Base-by-base conservation (phyloP, 2,113 vertebrate species). In the Podilymbus podiceps region DNA sequence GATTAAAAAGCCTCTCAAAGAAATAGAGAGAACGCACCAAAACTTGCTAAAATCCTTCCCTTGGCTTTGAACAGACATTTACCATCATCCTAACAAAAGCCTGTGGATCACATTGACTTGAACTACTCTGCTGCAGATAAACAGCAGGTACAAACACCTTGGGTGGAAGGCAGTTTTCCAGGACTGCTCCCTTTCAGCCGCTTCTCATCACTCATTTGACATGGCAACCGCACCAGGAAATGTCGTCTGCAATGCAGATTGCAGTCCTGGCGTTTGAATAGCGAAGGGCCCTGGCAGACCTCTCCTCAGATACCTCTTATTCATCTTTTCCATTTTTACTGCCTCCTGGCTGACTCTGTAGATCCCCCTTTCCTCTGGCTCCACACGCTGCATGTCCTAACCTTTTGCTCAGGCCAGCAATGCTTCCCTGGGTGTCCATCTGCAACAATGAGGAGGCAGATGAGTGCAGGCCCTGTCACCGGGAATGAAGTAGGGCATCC, bases 201-300 rank as follows among this genome's bases (percentile, higher is more conserved):
- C 33, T 95, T 77, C 81, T 56, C 69, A 88, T 68, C 52, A 56
- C 49, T 77, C 85, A 23, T 78, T 68, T 59, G 85, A 89, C 85
- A 75, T 33, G 77, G 73, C 85, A 94, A 1, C 73, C 9, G 21
- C 44, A 53, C 50, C 87, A 67, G 73, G 60, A 89, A 88, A 62
- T 21, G 8, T 12, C 68, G 63, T 16, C 73, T 71, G 56, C 33
- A 42, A 18, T 8, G 24, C 2, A 2, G 44, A 10, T 9, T 12
- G 17, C 55, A 76, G 67, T 0, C 0, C 56, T 17, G 31, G 42
- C 2, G 3, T 62, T 58, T 68, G 38, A 30, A 42, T 3, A 44
- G 66, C 6, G 0, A 55, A 75, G 42, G 24, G 56, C 50, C 23
- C 55, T 73, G 76, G 76, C 64, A 49, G 80, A 47, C 44, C 33